Evolutionary conservation across 1,140 invertebrate genomes (phyloP).

Genomic region (Idris sp.): DNA sequence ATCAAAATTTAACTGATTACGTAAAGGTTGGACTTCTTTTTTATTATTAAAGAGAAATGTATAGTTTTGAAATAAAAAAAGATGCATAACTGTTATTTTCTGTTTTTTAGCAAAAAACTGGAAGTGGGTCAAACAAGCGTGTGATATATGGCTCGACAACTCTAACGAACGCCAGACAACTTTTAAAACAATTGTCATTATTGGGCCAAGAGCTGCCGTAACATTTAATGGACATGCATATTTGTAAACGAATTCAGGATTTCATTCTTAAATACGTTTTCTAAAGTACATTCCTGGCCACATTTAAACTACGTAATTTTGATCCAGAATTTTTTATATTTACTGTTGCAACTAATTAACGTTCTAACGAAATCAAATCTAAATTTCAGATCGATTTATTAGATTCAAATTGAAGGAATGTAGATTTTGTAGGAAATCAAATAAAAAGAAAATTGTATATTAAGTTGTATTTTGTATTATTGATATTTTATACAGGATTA

Average conservation of each 20-base stretch:
- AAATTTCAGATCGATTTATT: too few species aligned
- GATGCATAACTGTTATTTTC: constrained; percentile 28
- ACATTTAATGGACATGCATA: constrained; percentile 57
- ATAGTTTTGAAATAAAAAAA: neutral
- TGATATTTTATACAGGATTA: too few species aligned
- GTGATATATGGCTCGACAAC: constrained; percentile 97
- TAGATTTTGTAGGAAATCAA: too few species aligned
- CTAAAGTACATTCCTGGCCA: constrained; percentile 47
- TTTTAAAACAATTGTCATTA: constrained; percentile 92
- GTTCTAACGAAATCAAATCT: neutral
- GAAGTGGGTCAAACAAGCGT: constrained; percentile 84
- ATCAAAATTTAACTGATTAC: constrained; percentile 98
- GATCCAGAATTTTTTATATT: constrained; percentile 21
- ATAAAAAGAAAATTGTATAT: too few species aligned
- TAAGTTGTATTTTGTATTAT: too few species aligned
- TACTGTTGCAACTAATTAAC: constrained; percentile 10
- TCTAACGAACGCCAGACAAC: constrained; percentile 93
- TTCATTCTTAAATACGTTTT: constrained; percentile 51
- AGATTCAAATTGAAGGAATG: too few species aligned
- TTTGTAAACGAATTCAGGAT: constrained; percentile 50
- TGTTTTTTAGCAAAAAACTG: constrained; percentile 83
- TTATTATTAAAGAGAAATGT: too few species aligned
- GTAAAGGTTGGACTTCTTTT: constrained; percentile 84
- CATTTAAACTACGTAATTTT: constrained; percentile 14
- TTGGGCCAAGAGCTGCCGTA: constrained; percentile 85